Percentiles rank a stretch among this genome's conserved stretches.
Conservation (phyloP, 2,113 vertebrate species). For the Dicrurus megarhynchus region DNA sequence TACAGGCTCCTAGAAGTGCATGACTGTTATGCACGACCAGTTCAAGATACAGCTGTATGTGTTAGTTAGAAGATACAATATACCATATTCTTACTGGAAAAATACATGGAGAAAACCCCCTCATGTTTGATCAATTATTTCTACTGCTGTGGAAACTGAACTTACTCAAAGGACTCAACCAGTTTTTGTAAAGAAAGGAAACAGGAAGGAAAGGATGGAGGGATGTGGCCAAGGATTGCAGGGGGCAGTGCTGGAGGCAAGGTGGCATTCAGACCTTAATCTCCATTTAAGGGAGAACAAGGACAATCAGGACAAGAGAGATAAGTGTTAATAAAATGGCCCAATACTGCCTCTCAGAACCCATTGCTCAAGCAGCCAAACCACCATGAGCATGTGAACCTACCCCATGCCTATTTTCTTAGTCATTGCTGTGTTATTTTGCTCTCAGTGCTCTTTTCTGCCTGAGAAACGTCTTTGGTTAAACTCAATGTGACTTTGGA, state of each 20-base stretch:
- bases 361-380: background rate
- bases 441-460: background rate
- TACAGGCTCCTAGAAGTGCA: background rate
- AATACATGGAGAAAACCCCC: background rate
- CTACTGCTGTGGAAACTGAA: background rate
- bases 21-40: accelerated
- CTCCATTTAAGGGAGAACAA: background rate
- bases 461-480: background rate
- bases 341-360: background rate
- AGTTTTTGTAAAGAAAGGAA: background rate
- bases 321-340: background rate
- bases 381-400: background rate
- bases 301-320: background rate
- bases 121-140: background rate
- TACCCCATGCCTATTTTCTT: background rate
- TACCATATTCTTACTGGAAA: background rate
- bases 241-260: background rate
- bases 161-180: background rate
- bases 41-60: background rate
- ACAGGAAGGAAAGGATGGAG: background rate
- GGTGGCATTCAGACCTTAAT: background rate
- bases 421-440: background rate
- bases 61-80: background rate
- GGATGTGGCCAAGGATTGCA: background rate
- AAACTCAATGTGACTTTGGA: background rate